Evolutionary conservation across 2,888 invertebrate genomes (phyloP).

Genomic region (Charanyca ferruginea): DNA sequence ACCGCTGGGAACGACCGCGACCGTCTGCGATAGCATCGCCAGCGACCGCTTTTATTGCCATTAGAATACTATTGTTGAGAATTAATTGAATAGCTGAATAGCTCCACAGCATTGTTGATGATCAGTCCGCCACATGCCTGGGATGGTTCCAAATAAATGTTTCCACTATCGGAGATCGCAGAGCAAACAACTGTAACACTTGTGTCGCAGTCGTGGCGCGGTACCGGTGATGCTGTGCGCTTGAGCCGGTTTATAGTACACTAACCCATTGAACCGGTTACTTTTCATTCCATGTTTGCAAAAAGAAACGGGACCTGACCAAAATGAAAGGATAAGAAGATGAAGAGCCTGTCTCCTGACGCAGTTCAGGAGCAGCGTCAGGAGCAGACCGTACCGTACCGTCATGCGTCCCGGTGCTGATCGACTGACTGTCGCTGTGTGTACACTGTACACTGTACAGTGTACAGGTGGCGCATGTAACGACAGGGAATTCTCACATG

Average conservation of each 20-base stretch:
- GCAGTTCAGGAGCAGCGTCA: too few species aligned
- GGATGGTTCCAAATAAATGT: conserved; percentile 22
- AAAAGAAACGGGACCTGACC: too few species aligned
- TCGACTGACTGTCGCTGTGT: too few species aligned
- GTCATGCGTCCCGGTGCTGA: too few species aligned
- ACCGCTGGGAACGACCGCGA: conserved; percentile 36
- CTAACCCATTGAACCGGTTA: background rate
- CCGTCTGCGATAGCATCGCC: conserved; percentile 48
- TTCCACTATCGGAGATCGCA: conserved; percentile 18
- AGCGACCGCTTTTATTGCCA: conserved; percentile 38
- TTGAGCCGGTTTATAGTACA: background rate
- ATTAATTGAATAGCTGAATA: conserved; percentile 56
- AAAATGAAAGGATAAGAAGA: too few species aligned
- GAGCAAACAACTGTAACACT: conserved; percentile 15
- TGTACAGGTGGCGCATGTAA: too few species aligned
- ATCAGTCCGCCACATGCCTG: conserved; percentile 14
- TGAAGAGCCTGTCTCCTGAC: too few species aligned
- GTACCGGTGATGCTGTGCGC: background rate
- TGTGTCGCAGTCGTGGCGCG: background rate
- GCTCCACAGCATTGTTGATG: conserved; percentile 31
- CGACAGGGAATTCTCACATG: too few species aligned
- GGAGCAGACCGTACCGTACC: too few species aligned
- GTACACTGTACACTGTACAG: too few species aligned
- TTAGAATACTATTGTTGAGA: conserved; percentile 52
- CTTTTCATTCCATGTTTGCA: background rate